Evolutionary conservation across 2,888 invertebrate species (phyloP), one percentile per base, ranked within the genome.

Genomic region (Xestia sexstrigata): DNA sequence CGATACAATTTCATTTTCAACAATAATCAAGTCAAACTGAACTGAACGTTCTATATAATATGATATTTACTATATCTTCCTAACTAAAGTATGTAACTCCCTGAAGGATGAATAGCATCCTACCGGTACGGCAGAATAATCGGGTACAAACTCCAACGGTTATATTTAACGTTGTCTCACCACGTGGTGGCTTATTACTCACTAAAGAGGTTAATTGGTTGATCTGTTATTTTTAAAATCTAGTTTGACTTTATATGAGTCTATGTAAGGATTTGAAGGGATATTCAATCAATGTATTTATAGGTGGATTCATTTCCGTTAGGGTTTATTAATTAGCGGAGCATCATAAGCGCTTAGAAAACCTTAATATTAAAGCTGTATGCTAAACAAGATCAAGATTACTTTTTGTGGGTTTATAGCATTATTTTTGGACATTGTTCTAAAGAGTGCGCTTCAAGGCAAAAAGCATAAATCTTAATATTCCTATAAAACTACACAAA

Each of bases 161-260:
- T 91, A 91, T 90, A 88, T 91, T 91, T 91, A 92, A 90, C 91
- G 88, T 87, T 81, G 87, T 52, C 70, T 78, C 70, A 87, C 85
- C 85, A 89, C 83, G 83, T 86, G 85, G 84, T 88, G 81, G 83
- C 80, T 83, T 85, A 88, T 30, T 86, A 89, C 83, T 78, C 84
- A 79, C 83, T 83, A 90, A 88, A 82, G 91, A 91, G 92, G 92
- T 89, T 90, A 91, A 90, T 91, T 86, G 79, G 83, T 87, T 89
- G 87, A 89, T 88, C 83, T 77, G 63, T 82, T 87, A 89, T 89
- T 90, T 89, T 88, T 86, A 79, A 82, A 83, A 78, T 70, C 74
- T 66, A 55, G 49, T 74, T 20, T 8, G 7, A 13, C 35, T 45
- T 17, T 58, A 13, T 69, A n/a, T 5, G 15, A 65, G 52, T 30